phyloP scores from a whole-genome alignment of 2,113 vertebrate species.

The Menura novaehollandiae region DNA sequence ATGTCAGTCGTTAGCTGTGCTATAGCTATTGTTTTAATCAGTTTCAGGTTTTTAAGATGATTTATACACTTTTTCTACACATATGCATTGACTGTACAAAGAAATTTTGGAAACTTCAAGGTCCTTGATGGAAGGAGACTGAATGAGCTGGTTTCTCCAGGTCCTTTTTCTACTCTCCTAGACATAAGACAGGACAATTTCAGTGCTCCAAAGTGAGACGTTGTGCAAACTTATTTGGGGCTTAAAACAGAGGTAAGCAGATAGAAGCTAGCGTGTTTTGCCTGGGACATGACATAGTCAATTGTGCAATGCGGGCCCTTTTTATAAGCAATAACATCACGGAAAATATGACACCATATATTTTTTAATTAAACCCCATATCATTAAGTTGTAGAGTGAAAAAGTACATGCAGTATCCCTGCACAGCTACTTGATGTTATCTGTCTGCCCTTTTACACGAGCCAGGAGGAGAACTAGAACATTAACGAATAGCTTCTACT shows the following conservation, averaged over 20 bases:
- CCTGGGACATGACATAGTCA: neutral
- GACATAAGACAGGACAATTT: neutral
- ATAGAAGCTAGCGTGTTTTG: neutral
- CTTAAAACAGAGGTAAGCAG: neutral
- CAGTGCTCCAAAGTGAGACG: neutral
- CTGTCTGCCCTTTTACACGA: conserved; percentile 28
- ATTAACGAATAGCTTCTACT: conserved; percentile 25
- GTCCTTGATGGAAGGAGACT: neutral
- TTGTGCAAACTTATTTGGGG: neutral
- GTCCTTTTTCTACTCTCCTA: neutral
- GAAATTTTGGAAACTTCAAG: neutral
- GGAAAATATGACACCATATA: conserved; percentile 5
- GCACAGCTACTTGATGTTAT: conserved; percentile 26
- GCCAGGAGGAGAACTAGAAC: conserved; percentile 4
- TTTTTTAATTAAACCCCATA: conserved; percentile 22
- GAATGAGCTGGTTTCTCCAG: neutral
- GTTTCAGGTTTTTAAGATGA: neutral
- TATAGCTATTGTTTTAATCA: neutral
- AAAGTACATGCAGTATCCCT: conserved; percentile 16
- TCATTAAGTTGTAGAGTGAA: conserved; percentile 1
- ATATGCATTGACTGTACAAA: neutral
- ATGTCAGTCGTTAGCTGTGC: neutral
- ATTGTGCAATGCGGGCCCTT: neutral
- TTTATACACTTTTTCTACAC: neutral
- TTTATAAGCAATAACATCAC: neutral